phyloP scores from a whole-genome alignment of 2,888 invertebrate species.

The Lepas anatifera region DNA sequence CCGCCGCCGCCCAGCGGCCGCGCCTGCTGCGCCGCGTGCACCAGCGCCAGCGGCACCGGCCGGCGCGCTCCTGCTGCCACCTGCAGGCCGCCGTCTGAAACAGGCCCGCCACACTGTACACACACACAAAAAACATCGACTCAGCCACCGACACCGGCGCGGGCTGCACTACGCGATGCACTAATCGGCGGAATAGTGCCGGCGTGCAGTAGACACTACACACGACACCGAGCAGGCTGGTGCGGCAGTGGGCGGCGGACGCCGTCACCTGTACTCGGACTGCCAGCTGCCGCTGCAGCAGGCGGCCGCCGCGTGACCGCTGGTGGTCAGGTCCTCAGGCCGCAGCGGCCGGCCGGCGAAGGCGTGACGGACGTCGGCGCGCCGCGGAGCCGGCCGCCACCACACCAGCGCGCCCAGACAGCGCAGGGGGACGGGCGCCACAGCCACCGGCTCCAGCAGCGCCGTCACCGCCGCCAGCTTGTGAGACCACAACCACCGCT shows the following conservation, averaged over 20 bases:
- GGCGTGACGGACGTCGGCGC: background rate
- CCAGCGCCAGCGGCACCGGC: background rate
- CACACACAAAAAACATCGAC: background rate
- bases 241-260: background rate
- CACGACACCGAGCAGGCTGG: background rate
- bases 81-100: background rate
- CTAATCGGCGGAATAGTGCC: no score
- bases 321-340: background rate
- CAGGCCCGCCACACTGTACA: background rate
- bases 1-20: background rate
- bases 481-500: background rate
- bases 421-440: background rate
- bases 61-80: background rate
- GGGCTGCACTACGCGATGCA: no score
- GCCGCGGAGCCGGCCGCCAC: background rate
- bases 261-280: background rate
- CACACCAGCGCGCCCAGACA: background rate
- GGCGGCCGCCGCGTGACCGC: background rate
- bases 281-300: background rate
- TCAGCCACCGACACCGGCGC: no score
- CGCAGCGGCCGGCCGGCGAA: constrained; percentile 1
- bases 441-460: background rate
- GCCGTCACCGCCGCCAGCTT: no score
- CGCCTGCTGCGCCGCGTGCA: background rate
- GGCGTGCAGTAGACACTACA: no score